A percentile compares a stretch with the other conserved stretches of the same genome.
phyloP scores from a whole-genome alignment of 2,797 vertebrate species.

The Spinibarbus caldwelli region DNA sequence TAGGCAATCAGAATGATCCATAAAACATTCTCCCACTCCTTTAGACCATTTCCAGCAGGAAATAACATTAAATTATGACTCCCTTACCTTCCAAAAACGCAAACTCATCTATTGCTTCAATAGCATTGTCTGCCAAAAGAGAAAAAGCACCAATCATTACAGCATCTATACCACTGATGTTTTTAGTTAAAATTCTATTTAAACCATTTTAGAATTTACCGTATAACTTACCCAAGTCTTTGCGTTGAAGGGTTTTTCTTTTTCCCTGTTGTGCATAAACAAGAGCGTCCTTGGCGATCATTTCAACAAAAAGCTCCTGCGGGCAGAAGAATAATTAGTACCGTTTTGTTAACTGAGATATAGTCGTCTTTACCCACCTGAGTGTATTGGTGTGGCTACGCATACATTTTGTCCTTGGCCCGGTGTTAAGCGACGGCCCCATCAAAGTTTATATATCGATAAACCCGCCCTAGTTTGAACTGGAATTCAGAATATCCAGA shows the following conservation, averaged over 20 bases:
- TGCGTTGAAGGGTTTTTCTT: conserved; percentile 95
- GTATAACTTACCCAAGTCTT: conserved; percentile 86
- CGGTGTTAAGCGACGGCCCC: too few relatives aligned
- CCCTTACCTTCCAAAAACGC: conserved; percentile 95
- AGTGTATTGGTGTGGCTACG: background rate
- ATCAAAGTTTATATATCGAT: background rate
- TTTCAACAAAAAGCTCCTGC: conserved; percentile 96
- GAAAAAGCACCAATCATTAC: conserved; percentile 24
- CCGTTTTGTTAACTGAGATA: background rate
- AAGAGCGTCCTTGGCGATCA: conserved; percentile 93
- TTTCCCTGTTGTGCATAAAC: conserved; percentile 93
- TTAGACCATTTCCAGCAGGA: conserved; percentile 26
- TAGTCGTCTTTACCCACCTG: background rate
- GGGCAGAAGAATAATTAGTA: background rate
- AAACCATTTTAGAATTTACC: background rate
- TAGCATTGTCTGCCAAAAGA: conserved; percentile 87
- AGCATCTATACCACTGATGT: background rate
- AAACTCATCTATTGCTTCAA: conserved; percentile 95
- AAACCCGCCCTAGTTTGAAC: background rate
- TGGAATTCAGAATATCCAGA: background rate
- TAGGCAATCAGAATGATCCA: conserved; percentile 20
- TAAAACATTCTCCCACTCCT: background rate
- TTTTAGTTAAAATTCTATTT: background rate
- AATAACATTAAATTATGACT: conserved; percentile 20
- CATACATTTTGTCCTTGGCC: background rate